Evolutionary conservation across 2,113 vertebrate species (phyloP).

Genomic region (Strix aluco): DNA sequence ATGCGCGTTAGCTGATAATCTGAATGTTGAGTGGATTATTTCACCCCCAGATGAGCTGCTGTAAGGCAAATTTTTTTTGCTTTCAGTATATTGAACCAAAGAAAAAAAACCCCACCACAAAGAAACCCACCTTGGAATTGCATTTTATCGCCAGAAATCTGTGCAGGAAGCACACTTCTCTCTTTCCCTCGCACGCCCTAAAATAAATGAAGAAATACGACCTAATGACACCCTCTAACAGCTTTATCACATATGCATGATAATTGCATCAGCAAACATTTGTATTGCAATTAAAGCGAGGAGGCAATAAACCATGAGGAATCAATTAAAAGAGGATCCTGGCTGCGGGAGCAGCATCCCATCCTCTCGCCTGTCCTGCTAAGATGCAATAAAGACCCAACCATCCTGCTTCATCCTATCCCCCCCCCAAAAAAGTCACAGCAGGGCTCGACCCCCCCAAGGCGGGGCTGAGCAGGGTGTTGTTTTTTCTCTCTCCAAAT

Average conservation of each 20-base stretch:
- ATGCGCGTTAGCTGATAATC: conserved; percentile 46
- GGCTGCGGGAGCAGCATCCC: not conserved
- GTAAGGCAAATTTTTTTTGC: not conserved
- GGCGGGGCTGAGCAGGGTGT: not conserved
- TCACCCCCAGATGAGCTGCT: conserved; percentile 39
- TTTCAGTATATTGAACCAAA: not conserved
- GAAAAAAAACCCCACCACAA: not conserved
- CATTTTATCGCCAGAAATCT: not conserved
- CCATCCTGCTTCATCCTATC: not conserved
- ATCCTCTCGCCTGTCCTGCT: not conserved
- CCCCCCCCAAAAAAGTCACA: accelerated
- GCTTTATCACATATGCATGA: not conserved
- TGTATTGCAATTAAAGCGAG: not conserved
- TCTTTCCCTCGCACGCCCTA: not conserved
- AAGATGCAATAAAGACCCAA: not conserved
- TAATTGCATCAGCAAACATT: conserved; percentile 34
- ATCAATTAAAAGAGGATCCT: conserved; percentile 16
- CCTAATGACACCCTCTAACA: not conserved
- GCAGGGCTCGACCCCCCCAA: too few species aligned
- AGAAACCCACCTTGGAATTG: not conserved
- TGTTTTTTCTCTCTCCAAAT: not conserved
- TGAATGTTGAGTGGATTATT: conserved; percentile 43
- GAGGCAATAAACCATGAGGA: not conserved
- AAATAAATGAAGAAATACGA: not conserved
- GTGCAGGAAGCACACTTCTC: not conserved